Evolutionary conservation across 2,888 invertebrate genomes (phyloP).

Genomic region (Teleogryllus oceanicus): DNA sequence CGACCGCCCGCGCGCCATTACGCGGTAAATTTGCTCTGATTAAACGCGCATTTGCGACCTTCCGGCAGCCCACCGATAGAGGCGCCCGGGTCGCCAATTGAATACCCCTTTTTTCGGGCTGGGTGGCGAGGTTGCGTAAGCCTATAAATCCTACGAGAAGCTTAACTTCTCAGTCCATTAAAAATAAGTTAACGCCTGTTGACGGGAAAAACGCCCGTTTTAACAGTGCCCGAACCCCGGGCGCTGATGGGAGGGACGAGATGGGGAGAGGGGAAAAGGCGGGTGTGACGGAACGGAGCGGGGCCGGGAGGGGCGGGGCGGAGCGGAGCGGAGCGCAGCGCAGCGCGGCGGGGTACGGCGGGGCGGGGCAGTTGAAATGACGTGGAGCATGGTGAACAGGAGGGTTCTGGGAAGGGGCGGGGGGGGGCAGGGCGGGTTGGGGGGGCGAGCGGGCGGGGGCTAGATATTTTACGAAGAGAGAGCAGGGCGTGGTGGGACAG

Average conservation of each 20-base stretch:
- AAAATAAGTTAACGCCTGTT: neutral
- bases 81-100: neutral
- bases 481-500: too few species aligned
- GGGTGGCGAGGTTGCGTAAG: neutral
- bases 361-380: too few species aligned
- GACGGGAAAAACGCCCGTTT: neutral
- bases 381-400: too few species aligned
- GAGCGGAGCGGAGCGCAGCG: too few species aligned
- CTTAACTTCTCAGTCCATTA: slow-evolving; percentile 10
- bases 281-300: neutral
- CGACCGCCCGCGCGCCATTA: neutral
- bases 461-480: too few species aligned
- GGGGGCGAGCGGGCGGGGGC: too few species aligned
- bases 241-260: neutral
- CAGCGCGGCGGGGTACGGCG: too few species aligned
- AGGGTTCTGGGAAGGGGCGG: too few species aligned
- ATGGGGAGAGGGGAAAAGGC: neutral
- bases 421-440: too few species aligned
- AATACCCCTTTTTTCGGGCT: neutral
- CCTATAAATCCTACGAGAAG: neutral
- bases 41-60: neutral
- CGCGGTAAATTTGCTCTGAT: neutral
- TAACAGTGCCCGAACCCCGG: neutral
- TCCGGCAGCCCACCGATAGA: neutral
- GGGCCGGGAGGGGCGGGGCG: neutral